phyloP scores from a whole-genome alignment of 1,140 invertebrate genomes.

The Harpegnathos saltator region DNA sequence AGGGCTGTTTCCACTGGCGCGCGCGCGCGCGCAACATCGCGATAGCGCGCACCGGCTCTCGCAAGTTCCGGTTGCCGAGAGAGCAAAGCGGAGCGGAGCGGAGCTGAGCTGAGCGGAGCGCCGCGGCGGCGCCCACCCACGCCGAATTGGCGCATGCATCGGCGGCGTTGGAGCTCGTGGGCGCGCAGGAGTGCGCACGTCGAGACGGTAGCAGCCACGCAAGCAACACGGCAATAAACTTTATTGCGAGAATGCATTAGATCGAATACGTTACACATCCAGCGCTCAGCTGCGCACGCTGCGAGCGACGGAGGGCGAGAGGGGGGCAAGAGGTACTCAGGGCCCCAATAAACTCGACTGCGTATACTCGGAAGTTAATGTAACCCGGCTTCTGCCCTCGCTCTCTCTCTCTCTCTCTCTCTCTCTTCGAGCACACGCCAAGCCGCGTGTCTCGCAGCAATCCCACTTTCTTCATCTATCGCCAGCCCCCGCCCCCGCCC shows the following conservation, averaged over 20 bases:
- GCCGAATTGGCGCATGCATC: constrained; percentile 58
- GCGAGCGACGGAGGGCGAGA: background rate
- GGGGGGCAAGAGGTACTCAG: constrained; percentile 59
- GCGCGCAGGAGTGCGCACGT: constrained; percentile 57
- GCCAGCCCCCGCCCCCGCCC: constrained; percentile 41
- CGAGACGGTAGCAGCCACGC: constrained; percentile 61
- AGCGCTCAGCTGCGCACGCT: constrained; percentile 26
- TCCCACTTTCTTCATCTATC: constrained; percentile 76
- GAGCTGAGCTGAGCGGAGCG: too few species aligned
- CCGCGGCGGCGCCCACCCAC: constrained; percentile 6
- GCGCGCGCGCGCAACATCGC: constrained; percentile 50
- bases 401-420: too few species aligned
- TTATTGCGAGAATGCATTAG: constrained; percentile 82
- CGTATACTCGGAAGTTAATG: constrained; percentile 79
- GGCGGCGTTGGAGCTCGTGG: constrained; percentile 50
- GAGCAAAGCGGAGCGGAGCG: constrained; percentile 31
- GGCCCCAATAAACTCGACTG: constrained; percentile 77
- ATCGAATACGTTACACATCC: constrained; percentile 78
- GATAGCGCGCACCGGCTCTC: constrained; percentile 41
- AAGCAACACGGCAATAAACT: constrained; percentile 81
- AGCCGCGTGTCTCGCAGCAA: constrained; percentile 82
- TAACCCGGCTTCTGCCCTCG: constrained; percentile 73
- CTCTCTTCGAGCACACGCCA: constrained; percentile 79
- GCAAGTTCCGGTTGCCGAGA: constrained; percentile 58
- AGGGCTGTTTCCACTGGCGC: constrained; percentile 50